Evolutionary conservation across 64 coral and sea anemone genomes (phyloP).

Genomic region (Montipora sp.): DNA sequence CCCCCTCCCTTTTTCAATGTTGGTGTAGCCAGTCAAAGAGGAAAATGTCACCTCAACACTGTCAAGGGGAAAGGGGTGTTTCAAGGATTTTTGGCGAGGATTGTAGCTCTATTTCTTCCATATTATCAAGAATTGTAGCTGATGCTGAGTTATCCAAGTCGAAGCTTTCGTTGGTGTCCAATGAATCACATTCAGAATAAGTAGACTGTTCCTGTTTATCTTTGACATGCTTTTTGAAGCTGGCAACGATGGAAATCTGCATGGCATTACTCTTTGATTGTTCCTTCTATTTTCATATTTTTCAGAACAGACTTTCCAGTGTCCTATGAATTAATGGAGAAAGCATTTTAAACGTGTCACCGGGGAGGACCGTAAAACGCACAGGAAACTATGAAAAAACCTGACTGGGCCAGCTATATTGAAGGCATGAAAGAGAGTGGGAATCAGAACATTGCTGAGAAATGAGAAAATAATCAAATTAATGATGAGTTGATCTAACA

Average conservation of each 20-base stretch:
- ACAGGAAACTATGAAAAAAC: slow-evolving; percentile 27
- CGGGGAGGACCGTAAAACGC: slow-evolving; percentile 45
- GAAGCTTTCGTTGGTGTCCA: slow-evolving; percentile 58
- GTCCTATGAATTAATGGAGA: slow-evolving; percentile 68
- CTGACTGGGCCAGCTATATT: slow-evolving; percentile 24
- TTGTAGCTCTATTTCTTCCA: slow-evolving; percentile 56
- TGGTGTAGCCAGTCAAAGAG: too few relatives aligned
- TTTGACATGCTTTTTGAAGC: slow-evolving; percentile 11
- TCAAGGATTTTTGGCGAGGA: too few relatives aligned
- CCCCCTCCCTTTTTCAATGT: too few relatives aligned
- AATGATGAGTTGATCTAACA: slow-evolving; percentile 27
- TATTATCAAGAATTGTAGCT: slow-evolving; percentile 67
- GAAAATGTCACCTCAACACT: too few relatives aligned
- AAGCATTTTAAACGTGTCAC: slow-evolving; percentile 49
- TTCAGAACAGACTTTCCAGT: slow-evolving; percentile 69
- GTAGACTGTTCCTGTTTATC: slow-evolving; percentile 12
- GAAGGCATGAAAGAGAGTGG: slow-evolving; percentile 60
- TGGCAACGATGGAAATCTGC: slow-evolving; percentile 34
- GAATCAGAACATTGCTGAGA: slow-evolving; percentile 54
- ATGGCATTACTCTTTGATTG: slow-evolving; percentile 29
- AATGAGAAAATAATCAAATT: slow-evolving; percentile 57
- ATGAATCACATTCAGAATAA: slow-evolving; percentile 58
- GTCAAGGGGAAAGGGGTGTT: too few relatives aligned
- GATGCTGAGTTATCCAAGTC: slow-evolving; percentile 73
- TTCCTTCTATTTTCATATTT: slow-evolving; percentile 25